Base-by-base conservation (phyloP, 2,113 vertebrate species). In the Poeciliopsis retropinna region DNA sequence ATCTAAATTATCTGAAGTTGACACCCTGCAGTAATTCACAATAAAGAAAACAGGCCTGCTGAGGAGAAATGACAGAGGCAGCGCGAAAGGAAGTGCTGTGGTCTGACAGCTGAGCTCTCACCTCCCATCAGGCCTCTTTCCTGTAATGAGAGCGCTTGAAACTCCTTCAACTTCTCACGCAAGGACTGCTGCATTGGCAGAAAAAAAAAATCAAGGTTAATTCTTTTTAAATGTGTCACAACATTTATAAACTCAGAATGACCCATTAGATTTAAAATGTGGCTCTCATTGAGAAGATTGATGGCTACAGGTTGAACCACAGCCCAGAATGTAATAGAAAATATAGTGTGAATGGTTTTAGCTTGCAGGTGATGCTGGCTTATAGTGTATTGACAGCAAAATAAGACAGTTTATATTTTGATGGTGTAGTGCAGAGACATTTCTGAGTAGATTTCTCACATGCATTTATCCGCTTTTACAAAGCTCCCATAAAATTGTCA, bases 91-190 rank as follows among this genome's bases (percentile, higher is more conserved):
- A 90, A 88, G 86, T 64, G 66, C 67, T 88, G 90, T 74, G 90
- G 90, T 88, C 70, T 90, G 75, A 89, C 88, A 90, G 88, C 85
- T 81, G 89, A 90, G 70, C 68, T 85, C 94, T 91, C 92, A 97
- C 97, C 97, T 82, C 94, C 91, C 91, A 93, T 89, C 34, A 99
- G 80, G 8, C 87, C 94, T 15, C 92, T 95, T 92, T 99, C 98
- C 93, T 94, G 95, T 86, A 93, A 84, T 25, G 93, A 94, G n/a
- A 98, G 91, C 0, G 89, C 76, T 68, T 93, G 95, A 87, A 97
- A 79, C 94, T 98, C 97, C 64, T 90, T 84, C 92, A 94, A 80
- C 67, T 95, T 97, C 91, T 97, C 95, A 80, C 90, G 94, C 80
- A 99, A 89, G 3, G 79, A 94, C 94, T 96, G 94, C 97, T 99